Evolutionary conservation across 30 jellyfish, hydroid and myxozoan genomes (phyloP), one percentile per base, ranked within the genome.

Genomic region (Rhopilema esculentum): DNA sequence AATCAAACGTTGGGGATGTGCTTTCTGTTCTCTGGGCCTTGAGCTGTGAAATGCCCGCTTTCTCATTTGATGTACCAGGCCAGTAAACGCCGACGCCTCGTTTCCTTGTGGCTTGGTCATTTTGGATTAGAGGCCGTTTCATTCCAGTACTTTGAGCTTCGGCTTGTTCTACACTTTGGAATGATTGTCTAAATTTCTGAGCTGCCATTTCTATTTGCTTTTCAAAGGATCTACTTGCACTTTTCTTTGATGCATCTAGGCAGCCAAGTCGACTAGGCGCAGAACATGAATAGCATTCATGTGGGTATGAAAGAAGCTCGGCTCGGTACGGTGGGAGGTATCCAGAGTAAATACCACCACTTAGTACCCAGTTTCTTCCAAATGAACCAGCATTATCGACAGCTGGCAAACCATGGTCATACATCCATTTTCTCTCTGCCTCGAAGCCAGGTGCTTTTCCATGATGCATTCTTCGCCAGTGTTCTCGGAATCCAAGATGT

Each of bases 401-500:
- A 12, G 57, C 57, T 12, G 57, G 9, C 9, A 40, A 12, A 40
- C 57, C 57, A 2, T 12, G 57, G 6, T 40, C 57, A 40, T 40
- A 40, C 57, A 40, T 40, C 57, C 57, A 40, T 40, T 12, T 40
- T 12, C 57, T 40, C 57, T 40, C 57, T 40, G 57, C 57, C 9
- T 40, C 57, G 57, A 40, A 40, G 6, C 57, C 57, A 2, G 57
- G 9, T 6, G 9, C 12, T 12, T 40, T 40, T 40, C 51, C 29
- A 29, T 77, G 64, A 25, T 26, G 28, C 76, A 77, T 16, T 8
- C 50, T 26, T n/a, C 26, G 29, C 87, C 87, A 77, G 28, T 77
- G 90, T 23, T 80, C 79, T 16, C 90, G 81, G 62, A 80, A 66
- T 64, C 90, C 90, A 66, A 80, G 90, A 66, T 80, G 90, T 32